Conservation (phyloP, 2,888 invertebrate species). For the Lithophane ornitopus region DNA sequence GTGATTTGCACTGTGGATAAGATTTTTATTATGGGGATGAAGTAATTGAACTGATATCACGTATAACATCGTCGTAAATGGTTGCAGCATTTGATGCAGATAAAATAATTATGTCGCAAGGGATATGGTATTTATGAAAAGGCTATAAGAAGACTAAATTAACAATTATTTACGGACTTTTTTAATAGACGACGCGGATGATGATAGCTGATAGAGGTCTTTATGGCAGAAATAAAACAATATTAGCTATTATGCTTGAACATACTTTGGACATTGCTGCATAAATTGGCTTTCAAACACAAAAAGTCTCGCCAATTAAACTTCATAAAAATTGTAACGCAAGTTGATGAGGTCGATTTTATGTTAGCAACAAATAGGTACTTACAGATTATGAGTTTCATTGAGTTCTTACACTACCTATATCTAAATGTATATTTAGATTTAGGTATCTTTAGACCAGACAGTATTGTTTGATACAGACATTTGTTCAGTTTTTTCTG, state of each 20-base stretch:
- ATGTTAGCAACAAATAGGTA: background rate
- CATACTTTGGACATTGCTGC: too few relatives aligned
- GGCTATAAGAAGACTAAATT: too few relatives aligned
- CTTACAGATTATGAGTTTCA: constrained; percentile 2
- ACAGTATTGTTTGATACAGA: constrained; percentile 43
- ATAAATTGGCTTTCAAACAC: too few relatives aligned
- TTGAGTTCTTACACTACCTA: background rate
- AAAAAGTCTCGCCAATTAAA: background rate
- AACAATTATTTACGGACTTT: too few relatives aligned
- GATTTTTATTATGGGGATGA: background rate
- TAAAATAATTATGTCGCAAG: too few relatives aligned
- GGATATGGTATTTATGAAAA: too few relatives aligned
- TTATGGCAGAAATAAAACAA: too few relatives aligned
- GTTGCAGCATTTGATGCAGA: too few relatives aligned
- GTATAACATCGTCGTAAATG: too few relatives aligned
- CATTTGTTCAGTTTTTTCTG: constrained; percentile 59
- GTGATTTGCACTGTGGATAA: constrained; percentile 89
- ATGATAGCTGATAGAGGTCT: too few relatives aligned
- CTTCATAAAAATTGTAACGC: background rate
- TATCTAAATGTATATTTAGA: background rate
- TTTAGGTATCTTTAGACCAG: constrained; percentile 14
- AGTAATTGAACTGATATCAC: background rate
- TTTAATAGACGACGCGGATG: too few relatives aligned
- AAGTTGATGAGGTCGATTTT: background rate
- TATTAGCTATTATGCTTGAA: too few relatives aligned